A percentile compares a stretch with the other conserved stretches of the same genome.
Evolutionary conservation across 1,140 invertebrate species (phyloP).

Genomic region (Sycophaga agraensis): DNA sequence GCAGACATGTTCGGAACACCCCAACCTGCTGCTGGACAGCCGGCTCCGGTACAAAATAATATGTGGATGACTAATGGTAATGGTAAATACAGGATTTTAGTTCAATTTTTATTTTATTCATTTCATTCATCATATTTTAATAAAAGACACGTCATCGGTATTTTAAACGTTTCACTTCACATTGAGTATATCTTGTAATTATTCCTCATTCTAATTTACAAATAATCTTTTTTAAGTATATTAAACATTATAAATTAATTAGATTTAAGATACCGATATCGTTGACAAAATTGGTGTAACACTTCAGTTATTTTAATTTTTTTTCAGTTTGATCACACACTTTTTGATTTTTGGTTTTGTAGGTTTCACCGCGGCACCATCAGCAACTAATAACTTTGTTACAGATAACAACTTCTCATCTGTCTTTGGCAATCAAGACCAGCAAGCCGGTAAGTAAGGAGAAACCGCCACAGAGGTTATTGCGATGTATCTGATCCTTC

Average conservation of each 20-base stretch:
- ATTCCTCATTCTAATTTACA: too few species aligned
- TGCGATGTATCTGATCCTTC: conserved; percentile 17
- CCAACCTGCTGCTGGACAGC: conserved; percentile 49
- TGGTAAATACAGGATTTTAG: conserved; percentile 51
- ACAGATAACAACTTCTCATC: conserved; percentile 83
- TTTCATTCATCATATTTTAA: conserved; percentile 25
- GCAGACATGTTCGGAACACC: conserved; percentile 77
- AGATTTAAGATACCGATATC: neutral
- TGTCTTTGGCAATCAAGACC: conserved; percentile 77
- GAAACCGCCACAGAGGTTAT: neutral
- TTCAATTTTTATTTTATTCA: conserved; percentile 37
- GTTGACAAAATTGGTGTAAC: neutral
- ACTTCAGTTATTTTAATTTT: conserved; percentile 2
- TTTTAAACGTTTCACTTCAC: too few species aligned
- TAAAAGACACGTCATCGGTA: too few species aligned
- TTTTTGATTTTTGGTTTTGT: conserved; percentile 53
- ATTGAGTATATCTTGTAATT: too few species aligned
- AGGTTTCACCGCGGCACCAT: conserved; percentile 60
- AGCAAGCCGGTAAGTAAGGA: conserved; percentile 64
- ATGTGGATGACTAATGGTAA: conserved; percentile 73
- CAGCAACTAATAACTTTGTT: conserved; percentile 76
- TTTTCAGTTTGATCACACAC: conserved; percentile 32
- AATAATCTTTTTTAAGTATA: too few species aligned
- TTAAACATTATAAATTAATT: neutral
- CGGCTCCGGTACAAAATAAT: conserved; percentile 57